Conservation (phyloP, 1,140 invertebrate species). For the Drosophila kurseongensis region DNA sequence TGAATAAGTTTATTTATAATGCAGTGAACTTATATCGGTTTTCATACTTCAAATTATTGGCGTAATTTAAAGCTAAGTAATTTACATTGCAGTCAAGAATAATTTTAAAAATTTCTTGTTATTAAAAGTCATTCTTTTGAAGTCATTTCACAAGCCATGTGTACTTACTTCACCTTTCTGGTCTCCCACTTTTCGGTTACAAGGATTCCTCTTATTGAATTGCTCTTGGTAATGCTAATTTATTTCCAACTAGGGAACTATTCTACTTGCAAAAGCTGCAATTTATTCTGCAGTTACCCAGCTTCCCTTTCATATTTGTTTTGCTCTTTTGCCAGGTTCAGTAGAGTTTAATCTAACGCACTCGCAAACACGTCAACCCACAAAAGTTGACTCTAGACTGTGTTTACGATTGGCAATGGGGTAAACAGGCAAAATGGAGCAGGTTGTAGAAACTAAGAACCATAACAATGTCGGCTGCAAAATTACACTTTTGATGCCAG, state of each 20-base stretch:
- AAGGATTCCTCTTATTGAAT: conserved; percentile 34
- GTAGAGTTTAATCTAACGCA: conserved; percentile 69
- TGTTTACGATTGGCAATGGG: conserved; percentile 46
- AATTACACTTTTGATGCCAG: conserved; percentile 35
- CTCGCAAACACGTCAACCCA: conserved; percentile 67
- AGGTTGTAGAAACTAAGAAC: conserved; percentile 8
- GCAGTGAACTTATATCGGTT: no score
- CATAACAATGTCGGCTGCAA: conserved; percentile 40
- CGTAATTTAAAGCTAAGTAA: no score
- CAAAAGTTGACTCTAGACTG: conserved; percentile 65
- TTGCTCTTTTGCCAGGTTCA: conserved; percentile 36
- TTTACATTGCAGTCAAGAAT: not conserved
- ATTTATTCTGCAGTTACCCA: conserved; percentile 44
- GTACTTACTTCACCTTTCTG: not conserved
- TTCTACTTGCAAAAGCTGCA: conserved; percentile 34
- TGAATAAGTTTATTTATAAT: no score
- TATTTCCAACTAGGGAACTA: conserved; percentile 41
- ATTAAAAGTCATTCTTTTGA: not conserved
- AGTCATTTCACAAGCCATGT: not conserved
- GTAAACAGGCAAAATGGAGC: conserved; percentile 17
- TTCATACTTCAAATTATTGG: no score
- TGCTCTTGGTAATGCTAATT: conserved; percentile 41
- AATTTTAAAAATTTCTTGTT: not conserved
- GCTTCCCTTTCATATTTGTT: conserved; percentile 39
- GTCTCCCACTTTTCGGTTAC: not conserved